phyloP scores from a whole-genome alignment of 2,113 vertebrate species.

The Turnix velox region DNA sequence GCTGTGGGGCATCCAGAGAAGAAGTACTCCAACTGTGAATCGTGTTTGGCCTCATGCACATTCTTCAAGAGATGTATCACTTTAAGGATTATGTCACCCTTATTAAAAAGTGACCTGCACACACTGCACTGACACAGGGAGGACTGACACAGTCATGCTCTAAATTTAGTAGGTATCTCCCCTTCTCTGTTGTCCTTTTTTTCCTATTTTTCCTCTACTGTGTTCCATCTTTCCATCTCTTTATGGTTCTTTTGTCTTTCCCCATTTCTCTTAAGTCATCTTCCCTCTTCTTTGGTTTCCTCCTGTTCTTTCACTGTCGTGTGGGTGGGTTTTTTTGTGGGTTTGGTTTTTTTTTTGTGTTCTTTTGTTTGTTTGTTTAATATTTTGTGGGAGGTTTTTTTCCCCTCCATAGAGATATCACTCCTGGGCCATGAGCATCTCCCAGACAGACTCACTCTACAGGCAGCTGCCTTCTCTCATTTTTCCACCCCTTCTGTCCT shows the following conservation, averaged over 20 bases:
- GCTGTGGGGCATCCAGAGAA: neutral
- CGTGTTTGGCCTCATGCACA: neutral
- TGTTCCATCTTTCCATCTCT: neutral
- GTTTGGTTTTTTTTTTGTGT: too few relatives aligned
- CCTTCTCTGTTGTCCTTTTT: neutral
- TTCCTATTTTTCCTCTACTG: fast-evolving
- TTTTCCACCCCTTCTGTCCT: neutral
- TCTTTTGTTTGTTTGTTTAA: too few relatives aligned
- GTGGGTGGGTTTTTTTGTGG: too few relatives aligned
- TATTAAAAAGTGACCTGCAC: neutral
- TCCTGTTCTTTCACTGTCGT: neutral
- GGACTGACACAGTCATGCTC: neutral
- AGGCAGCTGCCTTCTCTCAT: neutral
- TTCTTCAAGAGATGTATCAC: neutral
- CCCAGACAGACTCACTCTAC: neutral
- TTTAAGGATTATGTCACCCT: neutral
- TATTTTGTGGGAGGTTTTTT: too few relatives aligned
- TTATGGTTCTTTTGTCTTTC: neutral
- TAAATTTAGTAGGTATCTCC: neutral
- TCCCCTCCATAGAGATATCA: neutral
- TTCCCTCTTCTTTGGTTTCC: neutral
- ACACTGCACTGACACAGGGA: neutral
- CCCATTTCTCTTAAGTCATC: neutral
- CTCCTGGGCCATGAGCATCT: neutral
- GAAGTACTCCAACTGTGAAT: neutral